Conservation (phyloP, 2,113 vertebrate genomes). For the Cisticola juncidis region DNA sequence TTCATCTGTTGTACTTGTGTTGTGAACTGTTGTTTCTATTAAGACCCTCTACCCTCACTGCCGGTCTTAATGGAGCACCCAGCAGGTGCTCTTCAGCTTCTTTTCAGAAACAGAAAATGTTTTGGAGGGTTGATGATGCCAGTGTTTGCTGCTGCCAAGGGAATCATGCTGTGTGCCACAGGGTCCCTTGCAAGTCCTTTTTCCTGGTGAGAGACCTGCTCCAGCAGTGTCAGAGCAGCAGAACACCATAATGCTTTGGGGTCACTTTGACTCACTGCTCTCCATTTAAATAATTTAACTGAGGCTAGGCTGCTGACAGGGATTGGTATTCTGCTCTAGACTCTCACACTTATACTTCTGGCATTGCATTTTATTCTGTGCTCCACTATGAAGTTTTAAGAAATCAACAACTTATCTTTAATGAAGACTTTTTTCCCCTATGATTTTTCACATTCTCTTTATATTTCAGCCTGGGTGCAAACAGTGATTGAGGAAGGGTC, state of each 20-base stretch:
- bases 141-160: background rate
- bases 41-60: too few relatives aligned
- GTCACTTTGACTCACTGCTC: background rate
- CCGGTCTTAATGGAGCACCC: background rate
- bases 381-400: rapidly evolving
- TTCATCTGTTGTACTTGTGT: background rate
- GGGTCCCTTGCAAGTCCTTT: background rate
- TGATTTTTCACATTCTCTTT: background rate
- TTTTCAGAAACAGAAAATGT: background rate
- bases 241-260: background rate
- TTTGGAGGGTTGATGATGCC: background rate
- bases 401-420: background rate
- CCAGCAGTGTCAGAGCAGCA: background rate
- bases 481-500: background rate
- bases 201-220: background rate
- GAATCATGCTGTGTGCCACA: background rate
- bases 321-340: background rate
- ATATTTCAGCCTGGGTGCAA: background rate
- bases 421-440: background rate
- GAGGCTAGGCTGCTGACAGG: background rate
- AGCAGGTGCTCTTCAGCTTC: background rate
- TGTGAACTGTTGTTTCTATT: background rate
- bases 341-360: background rate
- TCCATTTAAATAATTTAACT: background rate
- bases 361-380: background rate